Evolutionary conservation across 2,888 invertebrate species (phyloP).

Genomic region (Polylopha cassiicola): DNA sequence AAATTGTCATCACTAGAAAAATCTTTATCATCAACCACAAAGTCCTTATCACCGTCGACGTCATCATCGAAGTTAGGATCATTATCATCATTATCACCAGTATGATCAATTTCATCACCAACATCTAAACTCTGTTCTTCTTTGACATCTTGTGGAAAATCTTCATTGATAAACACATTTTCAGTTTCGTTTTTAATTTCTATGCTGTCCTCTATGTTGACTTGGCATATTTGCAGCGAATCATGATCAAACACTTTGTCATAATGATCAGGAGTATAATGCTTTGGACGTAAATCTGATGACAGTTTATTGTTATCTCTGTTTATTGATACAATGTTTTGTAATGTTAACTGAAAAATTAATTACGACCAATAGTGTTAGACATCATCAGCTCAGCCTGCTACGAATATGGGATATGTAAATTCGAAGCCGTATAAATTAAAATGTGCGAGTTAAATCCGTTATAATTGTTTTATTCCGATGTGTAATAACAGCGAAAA

Average conservation of each 20-base stretch:
- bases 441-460: too few species aligned
- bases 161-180: too few species aligned
- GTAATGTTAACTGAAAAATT: constrained; percentile 48
- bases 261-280: constrained; percentile 31
- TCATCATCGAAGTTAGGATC: constrained; percentile 39
- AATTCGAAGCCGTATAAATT: too few species aligned
- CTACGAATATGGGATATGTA: too few species aligned
- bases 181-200: constrained; percentile 27
- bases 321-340: constrained; percentile 43
- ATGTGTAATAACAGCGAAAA: too few species aligned
- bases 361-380: too few species aligned
- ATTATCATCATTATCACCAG: background rate
- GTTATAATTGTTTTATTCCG: too few species aligned
- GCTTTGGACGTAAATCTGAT: constrained; percentile 31
- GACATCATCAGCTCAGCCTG: too few species aligned
- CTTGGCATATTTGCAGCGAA: constrained; percentile 16
- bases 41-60: constrained; percentile 46
- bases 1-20: background rate
- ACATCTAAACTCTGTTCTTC: too few species aligned
- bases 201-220: constrained; percentile 16
- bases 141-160: too few species aligned
- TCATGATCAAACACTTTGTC: constrained; percentile 31
- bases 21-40: constrained; percentile 2
- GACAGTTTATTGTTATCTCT: constrained; percentile 36
- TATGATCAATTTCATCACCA: background rate